Conservation (phyloP, 2,888 invertebrate species). For the Watsonalla binaria region DNA sequence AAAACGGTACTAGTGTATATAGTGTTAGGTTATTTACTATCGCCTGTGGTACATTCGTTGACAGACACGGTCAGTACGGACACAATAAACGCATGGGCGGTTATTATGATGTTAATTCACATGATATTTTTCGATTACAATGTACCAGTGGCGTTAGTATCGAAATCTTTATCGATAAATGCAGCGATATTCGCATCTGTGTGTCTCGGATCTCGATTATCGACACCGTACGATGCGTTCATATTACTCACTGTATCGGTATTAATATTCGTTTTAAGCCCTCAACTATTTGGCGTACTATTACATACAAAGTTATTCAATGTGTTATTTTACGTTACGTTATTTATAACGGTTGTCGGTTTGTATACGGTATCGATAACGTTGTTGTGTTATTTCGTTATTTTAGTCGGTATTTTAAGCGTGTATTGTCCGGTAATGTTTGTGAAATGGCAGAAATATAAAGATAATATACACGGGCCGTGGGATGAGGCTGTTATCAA, state of each 20-base stretch:
- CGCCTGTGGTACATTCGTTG: slow-evolving; percentile 94
- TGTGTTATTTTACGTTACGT: slow-evolving; percentile 68
- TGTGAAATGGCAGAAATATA: slow-evolving; percentile 86
- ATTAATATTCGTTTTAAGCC: slow-evolving; percentile 92
- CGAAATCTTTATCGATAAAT: slow-evolving; percentile 94
- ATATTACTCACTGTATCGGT: slow-evolving; percentile 93
- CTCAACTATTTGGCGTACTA: slow-evolving; percentile 84
- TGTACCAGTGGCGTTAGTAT: slow-evolving; percentile 90
- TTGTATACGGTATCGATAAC: slow-evolving; percentile 79
- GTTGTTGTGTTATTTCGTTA: slow-evolving; percentile 80
- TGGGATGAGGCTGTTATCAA: slow-evolving; percentile 97
- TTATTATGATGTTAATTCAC: slow-evolving; percentile 91
- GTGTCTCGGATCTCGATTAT: slow-evolving; percentile 94
- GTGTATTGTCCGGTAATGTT: slow-evolving; percentile 87
- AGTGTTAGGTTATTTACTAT: slow-evolving; percentile 91
- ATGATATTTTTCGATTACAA: slow-evolving; percentile 96
- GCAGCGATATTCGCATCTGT: slow-evolving; percentile 97
- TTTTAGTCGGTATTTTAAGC: slow-evolving; percentile 81
- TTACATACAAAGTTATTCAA: slow-evolving; percentile 78
- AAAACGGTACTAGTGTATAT: slow-evolving; percentile 90
- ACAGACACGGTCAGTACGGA: slow-evolving; percentile 98
- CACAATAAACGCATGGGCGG: slow-evolving; percentile 96
- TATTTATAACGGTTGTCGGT: slow-evolving; percentile 67
- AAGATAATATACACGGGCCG: slow-evolving; percentile 96
- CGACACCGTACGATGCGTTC: slow-evolving; percentile 92